Conservation (phyloP, 2,888 invertebrate genomes). For the Chesias legatella region DNA sequence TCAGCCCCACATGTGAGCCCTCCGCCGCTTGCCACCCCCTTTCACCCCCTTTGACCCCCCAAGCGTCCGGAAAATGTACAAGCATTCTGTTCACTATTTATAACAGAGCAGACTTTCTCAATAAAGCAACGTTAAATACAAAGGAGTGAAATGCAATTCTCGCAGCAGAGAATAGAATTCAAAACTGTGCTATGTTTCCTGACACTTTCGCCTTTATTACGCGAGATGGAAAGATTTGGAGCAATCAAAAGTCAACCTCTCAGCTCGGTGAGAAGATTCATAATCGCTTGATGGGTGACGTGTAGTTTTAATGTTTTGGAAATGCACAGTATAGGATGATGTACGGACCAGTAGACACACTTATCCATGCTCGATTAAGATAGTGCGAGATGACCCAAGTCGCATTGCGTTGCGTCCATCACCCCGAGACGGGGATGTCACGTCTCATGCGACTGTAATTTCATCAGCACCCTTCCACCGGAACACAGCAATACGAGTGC, state of each 20-base stretch:
- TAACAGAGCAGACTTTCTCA: conserved; percentile 41
- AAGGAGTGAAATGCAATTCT: conserved; percentile 33
- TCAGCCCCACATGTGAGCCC: conserved; percentile 39
- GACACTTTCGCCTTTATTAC: conserved; percentile 33
- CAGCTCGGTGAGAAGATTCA: conserved; percentile 38
- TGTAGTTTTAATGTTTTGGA: conserved; percentile 41
- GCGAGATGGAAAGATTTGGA: conserved; percentile 21
- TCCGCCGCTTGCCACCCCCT: conserved; percentile 11
- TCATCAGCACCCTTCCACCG: too few species aligned
- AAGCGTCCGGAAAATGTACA: conserved; percentile 44
- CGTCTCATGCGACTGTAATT: too few species aligned
- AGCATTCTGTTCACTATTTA: conserved; percentile 46
- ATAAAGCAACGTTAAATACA: conserved; percentile 42
- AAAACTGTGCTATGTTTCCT: conserved; percentile 29
- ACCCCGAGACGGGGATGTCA: too few species aligned
- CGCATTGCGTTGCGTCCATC: too few species aligned
- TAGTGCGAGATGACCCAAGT: too few species aligned
- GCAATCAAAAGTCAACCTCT: conserved; percentile 46
- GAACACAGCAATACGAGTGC: too few species aligned
- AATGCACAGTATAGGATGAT: conserved; percentile 32
- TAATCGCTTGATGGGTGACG: conserved; percentile 40
- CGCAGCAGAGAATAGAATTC: conserved; percentile 30
- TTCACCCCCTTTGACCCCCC: conserved; percentile 11
- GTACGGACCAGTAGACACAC: conserved; percentile 2
- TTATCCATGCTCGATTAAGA: too few species aligned